Percentiles rank a stretch among this genome's conserved stretches.
Evolutionary conservation across 2,888 invertebrate species (phyloP).

Genomic region (Eilema depressum): DNA sequence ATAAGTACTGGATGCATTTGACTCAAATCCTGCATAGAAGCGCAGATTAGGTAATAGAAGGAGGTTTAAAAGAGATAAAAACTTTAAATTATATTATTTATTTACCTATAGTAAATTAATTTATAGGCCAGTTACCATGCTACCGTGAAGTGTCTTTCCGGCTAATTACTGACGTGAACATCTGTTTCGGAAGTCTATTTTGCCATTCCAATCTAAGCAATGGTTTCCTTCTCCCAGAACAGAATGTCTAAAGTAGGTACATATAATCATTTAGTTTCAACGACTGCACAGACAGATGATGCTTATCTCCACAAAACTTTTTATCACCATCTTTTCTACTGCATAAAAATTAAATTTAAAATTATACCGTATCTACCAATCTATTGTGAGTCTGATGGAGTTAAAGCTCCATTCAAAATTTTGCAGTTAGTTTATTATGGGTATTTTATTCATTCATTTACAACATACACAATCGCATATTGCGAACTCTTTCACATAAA

Average conservation of each 20-base stretch:
- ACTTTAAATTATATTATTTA: too few species aligned
- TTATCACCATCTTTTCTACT: background rate
- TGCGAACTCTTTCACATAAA: conserved; percentile 8
- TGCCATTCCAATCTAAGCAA: too few species aligned
- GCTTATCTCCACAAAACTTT: too few species aligned
- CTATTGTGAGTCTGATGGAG: background rate
- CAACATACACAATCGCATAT: background rate
- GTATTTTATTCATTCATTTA: background rate
- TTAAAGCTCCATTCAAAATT: background rate
- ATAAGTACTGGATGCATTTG: background rate
- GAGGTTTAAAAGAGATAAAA: too few species aligned
- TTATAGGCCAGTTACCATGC: too few species aligned
- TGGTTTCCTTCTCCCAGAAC: too few species aligned
- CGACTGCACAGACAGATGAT: background rate
- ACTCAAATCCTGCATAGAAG: background rate
- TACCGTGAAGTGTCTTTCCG: too few species aligned
- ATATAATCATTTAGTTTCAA: background rate
- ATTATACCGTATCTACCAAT: background rate
- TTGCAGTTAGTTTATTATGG: background rate
- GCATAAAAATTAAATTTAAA: background rate
- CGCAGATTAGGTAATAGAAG: background rate
- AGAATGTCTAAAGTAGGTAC: too few species aligned
- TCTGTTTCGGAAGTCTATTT: too few species aligned
- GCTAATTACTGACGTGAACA: too few species aligned
- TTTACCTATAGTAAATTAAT: too few species aligned